Conservation (phyloP, 2,113 vertebrate species). For the Phalacrocorax carbo region DNA sequence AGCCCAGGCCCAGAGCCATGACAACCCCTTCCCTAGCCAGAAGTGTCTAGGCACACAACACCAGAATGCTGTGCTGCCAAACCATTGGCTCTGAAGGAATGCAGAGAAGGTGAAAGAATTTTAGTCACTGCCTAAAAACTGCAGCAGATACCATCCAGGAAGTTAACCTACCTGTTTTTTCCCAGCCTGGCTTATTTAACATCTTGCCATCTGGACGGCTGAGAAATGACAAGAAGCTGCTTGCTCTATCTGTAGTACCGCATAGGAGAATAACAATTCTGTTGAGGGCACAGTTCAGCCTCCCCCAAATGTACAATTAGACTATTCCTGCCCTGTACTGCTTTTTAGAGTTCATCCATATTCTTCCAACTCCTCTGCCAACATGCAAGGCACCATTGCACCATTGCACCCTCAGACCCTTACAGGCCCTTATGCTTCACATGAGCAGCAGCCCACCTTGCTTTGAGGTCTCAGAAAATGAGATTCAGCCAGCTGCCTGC, state of each 20-base stretch:
- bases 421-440: background rate
- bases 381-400: background rate
- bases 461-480: background rate
- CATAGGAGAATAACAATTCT: background rate
- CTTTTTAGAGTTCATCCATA: background rate
- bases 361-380: background rate
- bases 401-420: background rate
- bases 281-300: background rate
- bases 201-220: background rate
- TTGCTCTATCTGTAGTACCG: background rate
- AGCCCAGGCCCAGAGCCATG: background rate
- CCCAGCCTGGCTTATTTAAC: background rate
- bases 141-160: background rate
- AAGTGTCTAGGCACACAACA: background rate
- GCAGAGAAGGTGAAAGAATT: background rate
- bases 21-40: background rate
- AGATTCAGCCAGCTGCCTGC: background rate
- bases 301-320: background rate
- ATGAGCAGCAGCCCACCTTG: background rate
- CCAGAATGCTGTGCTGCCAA: background rate
- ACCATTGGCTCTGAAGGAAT: constrained; percentile 1
- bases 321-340: background rate
- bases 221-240: background rate
- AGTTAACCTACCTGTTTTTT: background rate
- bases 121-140: background rate